Percentiles rank a stretch among this genome's conserved stretches.
phyloP scores from a whole-genome alignment of 2,113 vertebrate species.

The Motacilla tschutschensis region DNA sequence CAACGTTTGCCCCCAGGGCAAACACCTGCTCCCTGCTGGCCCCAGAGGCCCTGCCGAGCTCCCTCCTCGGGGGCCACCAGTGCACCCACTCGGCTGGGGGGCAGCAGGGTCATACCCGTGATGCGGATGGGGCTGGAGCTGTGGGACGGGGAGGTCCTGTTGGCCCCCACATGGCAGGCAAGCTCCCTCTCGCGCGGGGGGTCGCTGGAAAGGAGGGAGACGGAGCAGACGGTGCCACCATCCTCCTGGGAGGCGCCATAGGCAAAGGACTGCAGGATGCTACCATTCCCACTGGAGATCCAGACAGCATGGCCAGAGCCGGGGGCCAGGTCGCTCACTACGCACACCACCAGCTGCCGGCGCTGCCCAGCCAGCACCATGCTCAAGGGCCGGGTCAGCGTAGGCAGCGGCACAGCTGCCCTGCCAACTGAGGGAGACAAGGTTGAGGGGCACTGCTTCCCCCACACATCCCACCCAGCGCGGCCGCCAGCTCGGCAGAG shows the following conservation, averaged over 20 bases:
- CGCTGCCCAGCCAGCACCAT: slow-evolving; percentile 54
- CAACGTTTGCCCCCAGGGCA: background rate
- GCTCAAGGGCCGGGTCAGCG: slow-evolving; percentile 51
- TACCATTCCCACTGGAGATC: slow-evolving; percentile 63
- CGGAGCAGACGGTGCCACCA: slow-evolving; percentile 56
- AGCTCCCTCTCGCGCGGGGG: slow-evolving; percentile 10
- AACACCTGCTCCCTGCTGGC: background rate
- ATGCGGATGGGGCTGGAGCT: slow-evolving; percentile 39
- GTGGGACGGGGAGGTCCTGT: background rate
- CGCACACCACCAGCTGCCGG: slow-evolving; percentile 60
- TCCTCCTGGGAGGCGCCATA: slow-evolving; percentile 56
- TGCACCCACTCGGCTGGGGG: accelerated
- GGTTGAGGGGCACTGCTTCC: background rate
- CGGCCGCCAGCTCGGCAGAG: accelerated
- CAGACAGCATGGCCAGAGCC: slow-evolving; percentile 34
- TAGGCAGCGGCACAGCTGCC: background rate
- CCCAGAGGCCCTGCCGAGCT: accelerated
- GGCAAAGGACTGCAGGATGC: slow-evolving; percentile 53
- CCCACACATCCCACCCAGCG: background rate
- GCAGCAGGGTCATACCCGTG: slow-evolving; percentile 10
- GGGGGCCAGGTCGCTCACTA: slow-evolving; percentile 43
- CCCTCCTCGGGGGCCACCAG: accelerated
- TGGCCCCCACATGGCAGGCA: slow-evolving; percentile 54
- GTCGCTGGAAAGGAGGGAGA: slow-evolving; percentile 54
- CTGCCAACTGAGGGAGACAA: background rate